Base-by-base conservation (phyloP, 2,888 invertebrate species). In the Alsophila aescularia region DNA sequence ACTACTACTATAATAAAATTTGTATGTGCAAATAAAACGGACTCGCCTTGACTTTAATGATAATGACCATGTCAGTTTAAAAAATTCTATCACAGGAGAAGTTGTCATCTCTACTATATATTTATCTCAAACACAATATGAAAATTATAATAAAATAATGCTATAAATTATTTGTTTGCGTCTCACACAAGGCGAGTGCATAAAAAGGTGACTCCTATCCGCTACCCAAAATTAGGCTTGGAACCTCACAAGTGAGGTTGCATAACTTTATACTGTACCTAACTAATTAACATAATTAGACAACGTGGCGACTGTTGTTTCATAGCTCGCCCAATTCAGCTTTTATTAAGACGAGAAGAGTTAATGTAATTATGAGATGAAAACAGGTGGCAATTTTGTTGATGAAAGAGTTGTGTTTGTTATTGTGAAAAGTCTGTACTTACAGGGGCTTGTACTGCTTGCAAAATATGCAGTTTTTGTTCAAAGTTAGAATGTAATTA, bases 211-310 rank as follows among this genome's bases (percentile, higher is more conserved):
- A 3, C 10, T 29, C 29, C 10, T 2, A n/a, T 3, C 29, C n/a
- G 37, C 16, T 15, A 31, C 34, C 39, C 44, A 35, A 37, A 55
- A 21, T 18, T 44, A 40, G 45, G 36, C 37, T 49, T 31, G 39
- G 16, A 75, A 86, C 83, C 84, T 81, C 69, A 75, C 77, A 83
- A 86, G 81, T 79, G 81, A 68, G 84, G 82, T 80, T 72, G 83
- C 85, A 87, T 83, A 85, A 90, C 85, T 89, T 90, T 88, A 90
- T 89, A 85, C 79, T 72, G 75, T 78, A 81, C 88, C 90, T 89
- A 90, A 84, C 89, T 78, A 81, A 88, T 90, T 89, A 90, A 84
- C 89, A 87, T 90, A 90, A 90, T 90, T 90, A 88, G 77, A 79
- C 74, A 73, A 74, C 69, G 75, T 69, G 69, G 78, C 50, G 50